Conservation (phyloP, 2,888 invertebrate genomes). For the Coelinius sp. region DNA sequence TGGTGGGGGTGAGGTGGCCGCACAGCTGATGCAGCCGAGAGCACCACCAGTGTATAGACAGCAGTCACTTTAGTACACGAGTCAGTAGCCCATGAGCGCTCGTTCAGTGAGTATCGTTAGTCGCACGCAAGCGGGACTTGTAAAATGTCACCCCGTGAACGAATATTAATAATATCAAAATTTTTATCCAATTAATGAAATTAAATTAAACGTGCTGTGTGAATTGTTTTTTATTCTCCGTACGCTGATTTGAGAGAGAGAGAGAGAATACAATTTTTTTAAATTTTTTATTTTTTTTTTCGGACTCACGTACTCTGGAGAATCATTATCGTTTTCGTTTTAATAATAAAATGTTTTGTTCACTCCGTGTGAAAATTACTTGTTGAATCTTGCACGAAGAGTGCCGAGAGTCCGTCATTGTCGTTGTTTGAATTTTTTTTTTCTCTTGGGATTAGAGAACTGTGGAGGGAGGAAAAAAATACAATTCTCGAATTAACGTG, state of each 20-base stretch:
- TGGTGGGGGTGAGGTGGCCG: slow-evolving; percentile 68
- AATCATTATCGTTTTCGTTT: background rate
- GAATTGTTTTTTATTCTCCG: slow-evolving; percentile 14
- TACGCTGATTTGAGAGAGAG: background rate
- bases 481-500: background rate
- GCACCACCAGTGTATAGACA: slow-evolving; percentile 73
- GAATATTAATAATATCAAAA: slow-evolving; percentile 47
- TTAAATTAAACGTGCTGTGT: slow-evolving; percentile 15
- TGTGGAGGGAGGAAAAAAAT: background rate
- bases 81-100: slow-evolving; percentile 71
- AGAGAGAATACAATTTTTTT: background rate
- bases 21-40: slow-evolving; percentile 74
- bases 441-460: slow-evolving; percentile 6
- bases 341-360: background rate
- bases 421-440: slow-evolving; percentile 1
- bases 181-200: slow-evolving; percentile 2
- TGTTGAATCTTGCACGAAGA: slow-evolving; percentile 19
- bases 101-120: slow-evolving; percentile 67
- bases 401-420: slow-evolving; percentile 6
- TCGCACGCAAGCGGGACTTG: slow-evolving; percentile 46
- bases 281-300: background rate
- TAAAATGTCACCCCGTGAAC: slow-evolving; percentile 61
- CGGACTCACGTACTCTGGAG: background rate
- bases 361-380: slow-evolving; percentile 10
- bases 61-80: slow-evolving; percentile 63